These are phyloP conservation scores for Ciconia maguari DNA, from an alignment of 2,113 vertebrate genomes.

Conservation along the genomic window DNA sequence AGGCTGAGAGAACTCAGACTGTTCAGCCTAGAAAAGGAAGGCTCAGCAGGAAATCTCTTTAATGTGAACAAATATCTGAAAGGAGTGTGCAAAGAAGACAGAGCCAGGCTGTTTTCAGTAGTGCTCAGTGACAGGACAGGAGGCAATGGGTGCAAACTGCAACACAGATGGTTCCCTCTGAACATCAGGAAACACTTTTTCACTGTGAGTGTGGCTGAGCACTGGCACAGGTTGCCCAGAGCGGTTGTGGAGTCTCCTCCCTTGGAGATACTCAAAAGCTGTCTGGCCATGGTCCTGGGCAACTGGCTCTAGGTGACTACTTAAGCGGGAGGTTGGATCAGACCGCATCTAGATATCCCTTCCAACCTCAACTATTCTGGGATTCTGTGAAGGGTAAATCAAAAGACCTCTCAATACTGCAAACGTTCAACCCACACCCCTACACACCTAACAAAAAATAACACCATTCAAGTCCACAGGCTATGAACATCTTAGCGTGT, in stretches of 20 bases:
- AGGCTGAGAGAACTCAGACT: background rate
- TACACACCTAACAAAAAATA: background rate
- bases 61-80: background rate
- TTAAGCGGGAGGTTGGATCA: background rate
- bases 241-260: background rate
- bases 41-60: background rate
- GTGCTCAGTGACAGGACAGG: background rate
- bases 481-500: background rate
- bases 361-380: background rate
- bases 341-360: background rate
- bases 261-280: background rate
- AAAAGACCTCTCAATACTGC: background rate
- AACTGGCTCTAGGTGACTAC: background rate
- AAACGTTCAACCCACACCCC: background rate
- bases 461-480: background rate
- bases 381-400: background rate
- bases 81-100: background rate
- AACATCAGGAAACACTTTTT: background rate
- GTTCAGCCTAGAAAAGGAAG: background rate
- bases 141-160: background rate
- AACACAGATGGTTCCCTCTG: background rate
- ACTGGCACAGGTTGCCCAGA: background rate
- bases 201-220: background rate
- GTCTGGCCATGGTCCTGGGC: background rate
- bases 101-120: background rate